Base-by-base conservation (phyloP, 1,140 invertebrate genomes). In the Temnothorax curvispinosus region DNA sequence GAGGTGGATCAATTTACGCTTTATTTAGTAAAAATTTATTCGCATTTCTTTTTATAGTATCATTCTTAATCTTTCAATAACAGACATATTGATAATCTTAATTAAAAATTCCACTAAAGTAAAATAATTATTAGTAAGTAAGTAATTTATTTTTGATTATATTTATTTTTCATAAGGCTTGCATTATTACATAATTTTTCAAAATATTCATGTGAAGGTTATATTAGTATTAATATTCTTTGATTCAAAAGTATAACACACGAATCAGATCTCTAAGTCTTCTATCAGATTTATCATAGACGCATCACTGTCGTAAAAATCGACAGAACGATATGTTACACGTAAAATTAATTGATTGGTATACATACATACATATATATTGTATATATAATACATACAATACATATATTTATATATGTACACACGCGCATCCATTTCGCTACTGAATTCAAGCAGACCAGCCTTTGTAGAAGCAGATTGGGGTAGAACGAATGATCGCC, bases 381-480 rank as follows among this genome's bases (percentile, higher is more conserved):
- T 27, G 27, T 27, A 27, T 27, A 27, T 27, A 27, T 27, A 27
- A 27, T 27, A 1, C 1, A 27, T 27, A 27, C 27, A 27, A 27
- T 27, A 58, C 21, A 58, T 76, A 41, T 27, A 35, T 50, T 2
- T 44, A 2, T 50, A 5, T 15, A n/a, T 82, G 27, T 13, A 67
- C 50, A 67, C 9, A 41, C 15, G 50, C 21, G 18, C 52, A 72
- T 76, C 38, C 56, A 64, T 82, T 74, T 82, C 13, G 11, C 50
- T 41, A 11, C 13, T 58, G 80, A 72, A 74, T 72, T 58, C 67
- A 52, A 60, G 52, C 80, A 27, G 54, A 74, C 32, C 35, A 69
- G 47, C n/a, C 69, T 84, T 84, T 84, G 80, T 84, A 75, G 69
- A 44, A 60, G 27, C 54, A 60, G 80, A 84, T 84, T 84, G 58